Percentiles rank a stretch among this genome's conserved stretches.
Conservation (phyloP, 2,797 vertebrate species). For the Taenioides sp. region DNA sequence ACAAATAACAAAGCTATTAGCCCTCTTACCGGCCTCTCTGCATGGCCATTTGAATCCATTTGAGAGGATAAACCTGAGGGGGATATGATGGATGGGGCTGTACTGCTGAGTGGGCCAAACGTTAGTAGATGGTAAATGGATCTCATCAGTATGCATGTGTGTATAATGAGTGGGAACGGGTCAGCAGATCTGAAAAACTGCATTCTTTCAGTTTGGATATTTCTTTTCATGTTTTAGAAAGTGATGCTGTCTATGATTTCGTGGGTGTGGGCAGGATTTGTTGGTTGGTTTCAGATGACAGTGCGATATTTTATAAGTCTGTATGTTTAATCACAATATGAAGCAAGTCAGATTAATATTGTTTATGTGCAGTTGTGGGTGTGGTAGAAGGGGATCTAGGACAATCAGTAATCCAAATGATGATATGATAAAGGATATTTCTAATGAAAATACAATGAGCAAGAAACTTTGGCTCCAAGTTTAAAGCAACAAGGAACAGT, state of each 20-base stretch:
- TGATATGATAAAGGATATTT: too few species aligned
- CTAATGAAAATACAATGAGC: too few species aligned
- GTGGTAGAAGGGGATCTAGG: too few species aligned
- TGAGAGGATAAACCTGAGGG: constrained; percentile 52
- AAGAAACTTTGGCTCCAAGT: too few species aligned
- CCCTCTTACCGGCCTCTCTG: constrained; percentile 61
- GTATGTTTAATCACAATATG: too few species aligned
- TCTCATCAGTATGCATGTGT: constrained; percentile 45
- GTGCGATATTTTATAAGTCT: too few species aligned
- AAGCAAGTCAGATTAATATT: too few species aligned
- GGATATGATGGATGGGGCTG: constrained; percentile 45
- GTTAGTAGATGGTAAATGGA: constrained; percentile 40
- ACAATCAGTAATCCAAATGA: too few species aligned
- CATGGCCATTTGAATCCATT: constrained; percentile 73
- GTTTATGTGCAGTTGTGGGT: too few species aligned
- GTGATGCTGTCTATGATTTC: not conserved
- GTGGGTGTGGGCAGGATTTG: not conserved
- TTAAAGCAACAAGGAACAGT: too few species aligned
- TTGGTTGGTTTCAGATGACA: not conserved
- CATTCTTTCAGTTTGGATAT: not conserved
- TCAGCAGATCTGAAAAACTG: constrained; percentile 4
- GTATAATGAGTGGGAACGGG: constrained; percentile 18
- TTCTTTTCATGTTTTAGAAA: not conserved
- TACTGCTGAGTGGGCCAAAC: constrained; percentile 64
- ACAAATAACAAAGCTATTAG: constrained; percentile 65